Evolutionary conservation across 1,140 invertebrate species (phyloP).

Genomic region (Drosophila bipectinata): DNA sequence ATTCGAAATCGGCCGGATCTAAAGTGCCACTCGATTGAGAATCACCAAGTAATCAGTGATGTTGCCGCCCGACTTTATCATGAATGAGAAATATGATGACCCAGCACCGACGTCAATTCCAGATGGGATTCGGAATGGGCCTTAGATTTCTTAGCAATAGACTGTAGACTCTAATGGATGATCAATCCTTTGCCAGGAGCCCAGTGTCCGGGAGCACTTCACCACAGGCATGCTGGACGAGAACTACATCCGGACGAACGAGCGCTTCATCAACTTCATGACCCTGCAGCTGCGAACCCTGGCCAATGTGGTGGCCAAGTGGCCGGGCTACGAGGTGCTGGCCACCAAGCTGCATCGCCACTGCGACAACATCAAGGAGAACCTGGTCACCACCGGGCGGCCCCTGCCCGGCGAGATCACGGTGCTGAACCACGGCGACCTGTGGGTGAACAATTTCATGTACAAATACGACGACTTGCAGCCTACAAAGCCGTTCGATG

Average conservation of each 20-base stretch:
- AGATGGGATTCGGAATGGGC: background rate
- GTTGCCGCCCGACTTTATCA: constrained; percentile 2
- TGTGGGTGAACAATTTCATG: constrained; percentile 86
- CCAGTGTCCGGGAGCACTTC: constrained; percentile 68
- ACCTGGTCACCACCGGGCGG: constrained; percentile 64
- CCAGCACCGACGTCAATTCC: constrained; percentile 2
- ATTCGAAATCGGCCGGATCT: background rate
- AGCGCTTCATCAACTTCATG: constrained; percentile 76
- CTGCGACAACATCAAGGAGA: constrained; percentile 75
- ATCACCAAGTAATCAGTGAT: constrained; percentile 1
- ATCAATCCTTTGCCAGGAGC: constrained; percentile 42
- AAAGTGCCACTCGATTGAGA: background rate
- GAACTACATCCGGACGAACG: constrained; percentile 73
- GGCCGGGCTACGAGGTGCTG: constrained; percentile 68
- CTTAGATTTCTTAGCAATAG: background rate
- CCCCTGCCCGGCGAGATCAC: constrained; percentile 59
- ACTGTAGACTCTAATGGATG: background rate
- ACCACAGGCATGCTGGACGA: constrained; percentile 76
- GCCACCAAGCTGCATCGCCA: constrained; percentile 66
- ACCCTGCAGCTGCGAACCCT: constrained; percentile 64
- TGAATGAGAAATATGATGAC: constrained; percentile 21
- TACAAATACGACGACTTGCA: constrained; percentile 84
- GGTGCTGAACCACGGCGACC: constrained; percentile 85
- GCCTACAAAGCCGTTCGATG: constrained; percentile 69
- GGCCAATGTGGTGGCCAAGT: constrained; percentile 65